A percentile compares a stretch with the other conserved stretches of the same genome.
Evolutionary conservation across 2,113 vertebrate species (phyloP).

Genomic region (Ginglymostoma cirratum): DNA sequence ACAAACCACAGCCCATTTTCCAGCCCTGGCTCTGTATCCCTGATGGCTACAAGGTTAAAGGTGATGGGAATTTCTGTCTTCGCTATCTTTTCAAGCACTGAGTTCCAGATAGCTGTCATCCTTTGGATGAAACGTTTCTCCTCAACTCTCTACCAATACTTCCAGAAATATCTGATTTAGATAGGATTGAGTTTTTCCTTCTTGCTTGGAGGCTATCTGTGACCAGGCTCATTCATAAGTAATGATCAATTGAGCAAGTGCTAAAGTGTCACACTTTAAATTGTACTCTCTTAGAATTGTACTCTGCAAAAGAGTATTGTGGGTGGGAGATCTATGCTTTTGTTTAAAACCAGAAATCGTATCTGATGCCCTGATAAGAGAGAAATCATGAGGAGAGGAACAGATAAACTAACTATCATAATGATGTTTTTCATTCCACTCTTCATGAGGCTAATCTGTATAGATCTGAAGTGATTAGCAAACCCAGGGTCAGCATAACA

Average conservation of each 20-base stretch:
- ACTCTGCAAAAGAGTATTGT: neutral
- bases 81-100: too few species aligned
- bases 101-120: too few species aligned
- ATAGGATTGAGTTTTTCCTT: neutral
- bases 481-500: neutral
- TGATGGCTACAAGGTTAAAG: too few species aligned
- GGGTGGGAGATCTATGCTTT: neutral
- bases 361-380: neutral
- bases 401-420: neutral
- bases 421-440: neutral
- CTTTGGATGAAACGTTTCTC: too few species aligned
- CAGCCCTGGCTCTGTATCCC: too few species aligned
- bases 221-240: neutral
- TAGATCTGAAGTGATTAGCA: neutral
- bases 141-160: too few species aligned
- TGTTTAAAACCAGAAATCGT: neutral
- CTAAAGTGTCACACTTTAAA: neutral
- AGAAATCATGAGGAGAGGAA: neutral
- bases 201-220: too few species aligned
- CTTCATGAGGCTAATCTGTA: neutral
- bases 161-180: neutral
- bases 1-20: too few species aligned
- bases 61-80: too few species aligned
- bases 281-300: neutral
- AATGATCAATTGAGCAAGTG: neutral